Evolutionary conservation across 2,888 invertebrate species (phyloP), one percentile per base, ranked within the genome.

Genomic region (Cecidostiba fungosa): DNA sequence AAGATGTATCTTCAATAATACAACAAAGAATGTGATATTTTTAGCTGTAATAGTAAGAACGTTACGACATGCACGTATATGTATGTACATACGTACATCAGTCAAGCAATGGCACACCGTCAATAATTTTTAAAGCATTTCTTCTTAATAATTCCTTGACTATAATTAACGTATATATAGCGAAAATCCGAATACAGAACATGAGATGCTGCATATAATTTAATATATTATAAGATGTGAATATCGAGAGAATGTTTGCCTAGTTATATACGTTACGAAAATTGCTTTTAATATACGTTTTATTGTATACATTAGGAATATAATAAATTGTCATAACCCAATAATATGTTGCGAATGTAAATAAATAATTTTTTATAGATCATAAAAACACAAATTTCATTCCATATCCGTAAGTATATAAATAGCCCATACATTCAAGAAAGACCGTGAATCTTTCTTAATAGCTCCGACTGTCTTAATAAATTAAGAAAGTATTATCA

Each of bases 401-500:
- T 66, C n/a, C 10, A n/a, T n/a, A n/a, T 66, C n/a, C 59, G 59
- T 59, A 6, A 59, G 19, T 59, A 6, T n/a, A 59, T 23, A 23
- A 16, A 16, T 26, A 74, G 16, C 19, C 29, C 14, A 29, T n/a
- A n/a, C 29, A 14, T 1, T 50, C 0, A 54, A 47, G 50, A 50
- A 73, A 76, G 36, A 50, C 3, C 66, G 66, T 66, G 66, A 26
- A 26, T 14, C n/a, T 66, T n/a, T 26, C 66, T 26, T 66, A 66
- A 73, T 23, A 43, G 29, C 47, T 10, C 10, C 73, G 19, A 73
- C 1, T 79, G 69, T 43, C 66, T 14, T 5, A 74, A 59, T 4
- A 59, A 82, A 74, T 74, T 62, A 76, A 59, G 69, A 77, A 83
- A 83, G 70, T 80, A 80, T 83, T 83, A 86, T 80, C 66, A 23